These are phyloP conservation scores for Aurelia sp. DNA, from an alignment of 30 jellyfish, hydroid and myxozoan species.

Conservation along the genomic window DNA sequence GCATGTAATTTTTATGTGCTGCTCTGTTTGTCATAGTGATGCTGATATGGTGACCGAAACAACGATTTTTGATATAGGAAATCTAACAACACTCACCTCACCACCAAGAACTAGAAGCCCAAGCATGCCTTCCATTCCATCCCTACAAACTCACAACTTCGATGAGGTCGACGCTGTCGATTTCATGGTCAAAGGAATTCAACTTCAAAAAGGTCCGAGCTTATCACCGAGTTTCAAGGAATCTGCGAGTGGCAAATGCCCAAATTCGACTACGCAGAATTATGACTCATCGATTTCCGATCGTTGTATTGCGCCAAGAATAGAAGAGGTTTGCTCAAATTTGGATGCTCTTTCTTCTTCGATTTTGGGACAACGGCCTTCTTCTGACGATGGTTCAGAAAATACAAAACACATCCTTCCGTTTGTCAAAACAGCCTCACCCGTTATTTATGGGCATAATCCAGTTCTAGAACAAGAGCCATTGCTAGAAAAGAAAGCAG, in stretches of 20 bases:
- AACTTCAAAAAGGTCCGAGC: conserved; percentile 6
- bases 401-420: conserved; percentile 58
- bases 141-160: conserved; percentile 15
- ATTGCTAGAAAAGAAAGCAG: conserved; percentile 70
- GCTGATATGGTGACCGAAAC: conserved; percentile 34
- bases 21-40: conserved; percentile 22
- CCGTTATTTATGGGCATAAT: conserved; percentile 57
- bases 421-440: conserved; percentile 74
- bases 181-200: conserved; percentile 58
- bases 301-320: not conserved
- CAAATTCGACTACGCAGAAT: not conserved
- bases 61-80: not conserved
- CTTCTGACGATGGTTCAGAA: conserved; percentile 3
- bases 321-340: conserved; percentile 17
- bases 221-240: conserved; percentile 42
- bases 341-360: conserved; percentile 16
- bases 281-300: not conserved
- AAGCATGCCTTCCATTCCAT: conserved; percentile 66
- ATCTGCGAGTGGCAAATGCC: not conserved
- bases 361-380: conserved; percentile 24
- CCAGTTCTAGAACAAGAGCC: conserved; percentile 85
- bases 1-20: no score
- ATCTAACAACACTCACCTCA: not conserved
- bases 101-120: conserved; percentile 42
- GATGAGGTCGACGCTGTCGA: conserved; percentile 34